These are phyloP conservation scores for Notolabrus celidotus DNA, from an alignment of 2,797 vertebrate genomes.

Conservation along the genomic window DNA sequence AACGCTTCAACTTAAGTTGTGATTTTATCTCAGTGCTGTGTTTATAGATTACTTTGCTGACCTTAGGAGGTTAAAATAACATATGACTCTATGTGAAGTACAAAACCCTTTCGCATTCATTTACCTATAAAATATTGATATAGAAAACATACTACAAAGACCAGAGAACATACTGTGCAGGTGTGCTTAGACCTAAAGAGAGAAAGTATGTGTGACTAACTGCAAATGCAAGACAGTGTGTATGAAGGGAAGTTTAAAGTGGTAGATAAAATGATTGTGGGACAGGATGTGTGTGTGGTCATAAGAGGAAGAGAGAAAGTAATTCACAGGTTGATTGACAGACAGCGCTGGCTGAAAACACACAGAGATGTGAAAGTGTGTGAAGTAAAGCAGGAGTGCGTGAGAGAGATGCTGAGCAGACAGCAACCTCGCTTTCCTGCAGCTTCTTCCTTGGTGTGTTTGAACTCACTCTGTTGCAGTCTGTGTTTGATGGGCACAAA, in stretches of 20 bases:
- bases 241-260: neutral
- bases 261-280: slow-evolving; percentile 21
- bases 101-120: neutral
- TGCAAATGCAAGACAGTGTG: neutral
- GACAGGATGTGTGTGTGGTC: slow-evolving; percentile 51
- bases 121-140: neutral
- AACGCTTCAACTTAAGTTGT: neutral
- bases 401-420: slow-evolving; percentile 3
- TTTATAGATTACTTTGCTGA: neutral
- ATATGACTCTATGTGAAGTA: too few relatives aligned
- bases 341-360: slow-evolving; percentile 1
- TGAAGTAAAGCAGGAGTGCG: slow-evolving; percentile 22
- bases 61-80: neutral
- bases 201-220: neutral
- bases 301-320: slow-evolving; percentile 42
- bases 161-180: neutral
- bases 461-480: slow-evolving; percentile 16
- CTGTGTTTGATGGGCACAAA: slow-evolving; percentile 20
- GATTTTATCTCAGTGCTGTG: neutral
- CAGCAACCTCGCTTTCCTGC: slow-evolving; percentile 13
- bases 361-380: slow-evolving; percentile 14
- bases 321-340: slow-evolving; percentile 39
- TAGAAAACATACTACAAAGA: too few relatives aligned
- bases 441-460: slow-evolving; percentile 14
- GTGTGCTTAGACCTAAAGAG: neutral